Evolutionary conservation across 2,888 invertebrate genomes (phyloP).

Genomic region (Apocheima hispidaria): DNA sequence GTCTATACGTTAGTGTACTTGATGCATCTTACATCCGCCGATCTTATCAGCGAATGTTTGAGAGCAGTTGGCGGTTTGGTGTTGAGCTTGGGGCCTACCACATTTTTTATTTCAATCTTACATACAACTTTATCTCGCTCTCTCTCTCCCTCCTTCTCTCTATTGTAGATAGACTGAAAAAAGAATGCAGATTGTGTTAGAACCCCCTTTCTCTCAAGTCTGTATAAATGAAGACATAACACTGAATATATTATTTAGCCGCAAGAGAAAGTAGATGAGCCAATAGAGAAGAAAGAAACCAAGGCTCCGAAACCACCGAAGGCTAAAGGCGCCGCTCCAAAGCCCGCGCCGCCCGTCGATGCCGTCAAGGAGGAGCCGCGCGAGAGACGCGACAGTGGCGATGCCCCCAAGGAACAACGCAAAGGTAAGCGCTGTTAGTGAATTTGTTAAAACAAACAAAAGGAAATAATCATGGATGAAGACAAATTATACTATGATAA

Average conservation of each 20-base stretch:
- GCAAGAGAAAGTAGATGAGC: slow-evolving; percentile 72
- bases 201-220: not conserved
- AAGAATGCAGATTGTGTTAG: not conserved
- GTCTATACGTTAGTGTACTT: too few relatives aligned
- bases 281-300: slow-evolving; percentile 66
- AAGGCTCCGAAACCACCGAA: slow-evolving; percentile 64
- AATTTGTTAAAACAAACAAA: not conserved
- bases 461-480: too few relatives aligned
- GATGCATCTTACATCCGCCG: too few relatives aligned
- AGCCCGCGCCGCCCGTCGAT: slow-evolving; percentile 57
- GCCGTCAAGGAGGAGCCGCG: slow-evolving; percentile 65
- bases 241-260: slow-evolving; percentile 36
- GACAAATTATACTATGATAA: too few relatives aligned
- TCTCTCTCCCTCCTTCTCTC: too few relatives aligned
- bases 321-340: slow-evolving; percentile 50
- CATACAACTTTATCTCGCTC: too few relatives aligned
- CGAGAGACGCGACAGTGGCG: slow-evolving; percentile 65
- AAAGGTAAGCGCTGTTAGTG: slow-evolving; percentile 62
- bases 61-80: too few relatives aligned
- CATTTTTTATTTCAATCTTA: too few relatives aligned
- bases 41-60: too few relatives aligned
- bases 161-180: not conserved
- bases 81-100: too few relatives aligned
- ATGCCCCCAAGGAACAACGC: slow-evolving; percentile 76
- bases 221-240: not conserved